Evolutionary conservation across 2,797 vertebrate genomes (phyloP), one percentile per base, ranked within the genome.

Genomic region (Enteromius treurensis): DNA sequence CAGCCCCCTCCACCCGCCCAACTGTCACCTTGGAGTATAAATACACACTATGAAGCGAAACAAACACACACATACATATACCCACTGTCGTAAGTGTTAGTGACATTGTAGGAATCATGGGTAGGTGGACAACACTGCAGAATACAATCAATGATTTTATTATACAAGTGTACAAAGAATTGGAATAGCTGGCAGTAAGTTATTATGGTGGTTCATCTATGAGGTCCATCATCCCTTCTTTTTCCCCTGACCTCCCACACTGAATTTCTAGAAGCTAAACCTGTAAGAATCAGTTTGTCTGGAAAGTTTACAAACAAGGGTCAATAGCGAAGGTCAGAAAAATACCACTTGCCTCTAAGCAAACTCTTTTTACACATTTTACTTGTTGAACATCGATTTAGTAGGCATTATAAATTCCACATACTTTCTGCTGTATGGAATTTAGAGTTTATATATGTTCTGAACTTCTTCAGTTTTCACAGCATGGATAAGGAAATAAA

Each of bases 311-410:
- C 10, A 29, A 58, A 82, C 58, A 68, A 83, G 76, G 7, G 79
- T 75, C 68, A 88, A 75, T 42, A 62, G 2, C 11, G 9, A 71
- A 82, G 73, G 58, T 73, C 71, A 80, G 45, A 74, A 55, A 69
- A 82, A 47, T 73, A 49, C 15, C 32, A 77, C 64, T 77, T 49
- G 47, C 55, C 62, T 84, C 77, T 85, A 49, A 77, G 71, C 65
- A 60, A 42, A 76, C 83, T 68, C 67, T 79, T 82, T 82, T 45
- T 10, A 42, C 55, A 42, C 68, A 70, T 79, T 78, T 65, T 83
- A 83, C 49, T 69, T 75, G 81, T 26, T 34, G 11, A 70, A 32
- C 80, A 85, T 86, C 75, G 85, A 86, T 88, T 88, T 81, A 80
- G 49, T 80, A 62, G 42, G 34, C 77, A 62, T 78, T 74, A 10